Conservation (phyloP, 2,888 invertebrate species). For the Nebria brevicollis region DNA sequence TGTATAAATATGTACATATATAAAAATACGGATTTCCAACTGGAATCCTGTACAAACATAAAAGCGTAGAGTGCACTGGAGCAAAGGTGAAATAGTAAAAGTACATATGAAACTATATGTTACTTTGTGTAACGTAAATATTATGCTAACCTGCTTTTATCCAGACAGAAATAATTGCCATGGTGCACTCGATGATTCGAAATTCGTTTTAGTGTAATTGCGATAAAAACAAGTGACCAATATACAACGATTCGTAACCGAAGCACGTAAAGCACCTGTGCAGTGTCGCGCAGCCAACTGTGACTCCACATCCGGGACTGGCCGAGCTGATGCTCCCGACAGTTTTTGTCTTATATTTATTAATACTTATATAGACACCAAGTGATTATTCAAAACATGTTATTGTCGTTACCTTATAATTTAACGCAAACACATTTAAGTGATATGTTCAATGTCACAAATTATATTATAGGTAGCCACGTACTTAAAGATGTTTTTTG, state of each 20-base stretch:
- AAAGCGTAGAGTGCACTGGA: background rate
- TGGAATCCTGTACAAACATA: slow-evolving; percentile 8
- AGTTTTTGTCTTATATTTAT: slow-evolving; percentile 6
- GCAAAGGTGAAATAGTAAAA: background rate
- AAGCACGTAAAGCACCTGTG: slow-evolving; percentile 35
- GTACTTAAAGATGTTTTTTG: no score
- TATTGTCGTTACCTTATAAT: background rate
- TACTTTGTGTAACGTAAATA: background rate
- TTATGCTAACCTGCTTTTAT: background rate
- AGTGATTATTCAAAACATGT: background rate
- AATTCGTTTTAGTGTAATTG: background rate
- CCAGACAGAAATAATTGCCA: background rate
- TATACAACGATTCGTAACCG: slow-evolving; percentile 19
- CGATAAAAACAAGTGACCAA: background rate
- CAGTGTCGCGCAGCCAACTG: slow-evolving; percentile 35
- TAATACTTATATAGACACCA: background rate
- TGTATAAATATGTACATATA: slow-evolving; percentile 17
- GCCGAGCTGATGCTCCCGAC: background rate
- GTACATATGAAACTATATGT: no score
- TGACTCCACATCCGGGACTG: slow-evolving; percentile 31
- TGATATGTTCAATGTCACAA: background rate
- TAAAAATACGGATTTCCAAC: background rate
- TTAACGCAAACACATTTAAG: no score
- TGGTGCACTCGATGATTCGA: background rate
- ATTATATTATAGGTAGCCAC: background rate